phyloP scores from a whole-genome alignment of 2,888 invertebrate species.

The Eupithecia insigniata region DNA sequence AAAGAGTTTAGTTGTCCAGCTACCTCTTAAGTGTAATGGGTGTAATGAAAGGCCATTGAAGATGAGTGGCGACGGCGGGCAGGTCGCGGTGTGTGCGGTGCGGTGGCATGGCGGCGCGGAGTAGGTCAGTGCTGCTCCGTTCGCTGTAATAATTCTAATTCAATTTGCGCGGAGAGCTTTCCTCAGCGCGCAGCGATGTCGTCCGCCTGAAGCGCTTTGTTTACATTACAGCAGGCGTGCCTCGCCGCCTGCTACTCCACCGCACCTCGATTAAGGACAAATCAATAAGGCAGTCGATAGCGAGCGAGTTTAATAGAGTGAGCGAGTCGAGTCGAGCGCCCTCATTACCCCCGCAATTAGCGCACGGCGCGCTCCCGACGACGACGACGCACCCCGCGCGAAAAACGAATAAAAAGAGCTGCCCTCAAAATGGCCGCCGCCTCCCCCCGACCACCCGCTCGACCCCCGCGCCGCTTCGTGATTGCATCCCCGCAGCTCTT shows the following conservation, averaged over 20 bases:
- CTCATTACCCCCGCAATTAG: slow-evolving; percentile 85
- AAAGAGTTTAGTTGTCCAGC: slow-evolving; percentile 44
- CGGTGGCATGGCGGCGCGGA: slow-evolving; percentile 39
- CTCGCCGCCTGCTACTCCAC: slow-evolving; percentile 59
- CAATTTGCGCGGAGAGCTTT: slow-evolving; percentile 68
- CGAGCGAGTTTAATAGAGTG: slow-evolving; percentile 83
- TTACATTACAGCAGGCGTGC: slow-evolving; percentile 66
- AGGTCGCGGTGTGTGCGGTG: slow-evolving; percentile 39
- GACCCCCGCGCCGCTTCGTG: slow-evolving; percentile 83
- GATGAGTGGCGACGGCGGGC: slow-evolving; percentile 45
- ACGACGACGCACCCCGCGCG: slow-evolving; percentile 83
- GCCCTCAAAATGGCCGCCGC: slow-evolving; percentile 90
- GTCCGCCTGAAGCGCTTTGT: slow-evolving; percentile 63
- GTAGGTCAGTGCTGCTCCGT: slow-evolving; percentile 48
- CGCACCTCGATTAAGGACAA: slow-evolving; percentile 80
- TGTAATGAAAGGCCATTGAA: slow-evolving; percentile 48
- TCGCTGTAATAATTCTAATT: slow-evolving; percentile 74
- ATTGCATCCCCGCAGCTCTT: slow-evolving; percentile 85
- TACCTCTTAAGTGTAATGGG: slow-evolving; percentile 44
- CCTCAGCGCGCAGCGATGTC: slow-evolving; percentile 52
- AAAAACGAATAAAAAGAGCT: slow-evolving; percentile 87
- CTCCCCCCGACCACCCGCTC: slow-evolving; percentile 76
- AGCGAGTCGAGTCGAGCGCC: slow-evolving; percentile 81
- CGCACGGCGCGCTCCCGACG: slow-evolving; percentile 81
- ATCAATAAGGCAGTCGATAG: slow-evolving; percentile 84